Evolutionary conservation across 2,888 invertebrate species (phyloP).

Genomic region (Andrena minutula): DNA sequence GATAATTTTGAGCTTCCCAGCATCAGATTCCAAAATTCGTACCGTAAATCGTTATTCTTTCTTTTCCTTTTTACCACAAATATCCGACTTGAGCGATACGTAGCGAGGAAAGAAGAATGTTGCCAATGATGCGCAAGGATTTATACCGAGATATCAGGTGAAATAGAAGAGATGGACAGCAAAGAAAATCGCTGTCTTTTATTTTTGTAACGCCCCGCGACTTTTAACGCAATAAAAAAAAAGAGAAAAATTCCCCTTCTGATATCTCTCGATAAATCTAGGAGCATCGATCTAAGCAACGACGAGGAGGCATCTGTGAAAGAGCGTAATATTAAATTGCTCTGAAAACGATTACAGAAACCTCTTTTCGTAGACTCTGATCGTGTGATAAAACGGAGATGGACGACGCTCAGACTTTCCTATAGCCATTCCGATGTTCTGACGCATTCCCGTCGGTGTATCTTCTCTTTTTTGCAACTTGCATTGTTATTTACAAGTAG

Average conservation of each 20-base stretch:
- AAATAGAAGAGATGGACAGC: neutral
- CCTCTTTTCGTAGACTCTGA: conserved; percentile 76
- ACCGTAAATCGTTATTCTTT: neutral
- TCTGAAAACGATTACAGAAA: conserved; percentile 51
- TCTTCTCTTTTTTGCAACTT: neutral
- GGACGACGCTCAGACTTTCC: conserved; percentile 72
- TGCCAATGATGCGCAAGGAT: neutral
- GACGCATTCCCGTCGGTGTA: neutral
- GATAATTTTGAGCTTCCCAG: neutral
- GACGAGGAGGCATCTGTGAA: conserved; percentile 59
- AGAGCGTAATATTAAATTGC: conserved; percentile 64
- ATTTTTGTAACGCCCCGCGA: conserved; percentile 13
- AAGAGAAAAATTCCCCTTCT: conserved; percentile 15
- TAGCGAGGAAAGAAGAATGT: neutral
- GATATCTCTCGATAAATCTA: conserved; percentile 36
- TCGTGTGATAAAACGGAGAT: conserved; percentile 82
- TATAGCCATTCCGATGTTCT: conserved; percentile 25
- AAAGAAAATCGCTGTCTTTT: neutral
- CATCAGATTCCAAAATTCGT: neutral
- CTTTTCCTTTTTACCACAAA: neutral
- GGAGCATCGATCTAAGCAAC: conserved; percentile 8
- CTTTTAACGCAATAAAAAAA: conserved; percentile 6
- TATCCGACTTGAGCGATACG: neutral
- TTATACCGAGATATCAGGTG: conserved; percentile 20
- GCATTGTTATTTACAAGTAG: neutral